phyloP scores from a whole-genome alignment of 2,113 vertebrate species.

The Nycticryphes semicollaris region DNA sequence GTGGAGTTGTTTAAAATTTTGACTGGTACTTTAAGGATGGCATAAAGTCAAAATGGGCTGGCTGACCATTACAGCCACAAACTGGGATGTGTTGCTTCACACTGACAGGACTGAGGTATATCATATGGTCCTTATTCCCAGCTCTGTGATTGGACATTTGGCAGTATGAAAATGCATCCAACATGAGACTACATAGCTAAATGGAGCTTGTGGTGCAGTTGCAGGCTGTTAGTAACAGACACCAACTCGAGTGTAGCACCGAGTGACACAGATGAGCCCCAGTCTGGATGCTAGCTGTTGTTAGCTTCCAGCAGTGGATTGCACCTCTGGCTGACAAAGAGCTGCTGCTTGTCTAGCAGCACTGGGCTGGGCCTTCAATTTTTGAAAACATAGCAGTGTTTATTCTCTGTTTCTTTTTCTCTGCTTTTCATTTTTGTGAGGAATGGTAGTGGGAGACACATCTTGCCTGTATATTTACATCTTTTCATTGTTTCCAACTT shows the following conservation, averaged over 20 bases:
- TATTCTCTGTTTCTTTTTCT: background rate
- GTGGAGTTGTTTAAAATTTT: background rate
- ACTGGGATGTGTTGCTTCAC: rapidly evolving
- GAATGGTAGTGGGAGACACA: background rate
- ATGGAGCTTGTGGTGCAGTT: background rate
- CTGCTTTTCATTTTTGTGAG: background rate
- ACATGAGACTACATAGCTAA: background rate
- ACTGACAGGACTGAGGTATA: background rate
- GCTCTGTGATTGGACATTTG: background rate
- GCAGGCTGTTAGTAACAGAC: background rate
- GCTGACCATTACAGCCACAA: background rate
- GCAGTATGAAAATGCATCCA: background rate
- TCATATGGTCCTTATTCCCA: background rate
- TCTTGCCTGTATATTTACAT: background rate
- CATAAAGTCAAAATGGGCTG: background rate
- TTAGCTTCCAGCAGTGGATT: background rate
- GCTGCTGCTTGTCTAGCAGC: background rate
- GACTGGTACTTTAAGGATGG: background rate
- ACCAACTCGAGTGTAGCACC: background rate
- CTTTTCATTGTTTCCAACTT: background rate
- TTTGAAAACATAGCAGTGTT: background rate
- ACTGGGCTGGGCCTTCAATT: background rate
- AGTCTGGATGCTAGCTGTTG: rapidly evolving
- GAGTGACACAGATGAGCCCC: background rate
- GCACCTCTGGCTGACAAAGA: background rate